Percentiles rank a stretch among this genome's conserved stretches.
Conservation (phyloP, 2,113 vertebrate species). For the Carassius auratus region DNA sequence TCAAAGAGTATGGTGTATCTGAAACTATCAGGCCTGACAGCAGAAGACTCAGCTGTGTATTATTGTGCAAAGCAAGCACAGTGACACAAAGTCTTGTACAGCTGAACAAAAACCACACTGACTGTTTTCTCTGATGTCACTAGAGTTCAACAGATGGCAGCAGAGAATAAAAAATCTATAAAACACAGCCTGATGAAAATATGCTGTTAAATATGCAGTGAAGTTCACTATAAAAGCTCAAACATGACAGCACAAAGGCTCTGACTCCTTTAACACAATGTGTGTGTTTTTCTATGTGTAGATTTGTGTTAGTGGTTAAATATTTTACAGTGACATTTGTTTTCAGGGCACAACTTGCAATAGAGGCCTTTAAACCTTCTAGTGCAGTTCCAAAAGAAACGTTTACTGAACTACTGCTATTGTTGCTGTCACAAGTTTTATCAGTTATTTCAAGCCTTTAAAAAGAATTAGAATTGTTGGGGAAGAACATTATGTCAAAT, state of each 20-base stretch:
- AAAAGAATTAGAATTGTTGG: no score
- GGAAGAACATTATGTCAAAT: neutral
- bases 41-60: slow-evolving; percentile 31
- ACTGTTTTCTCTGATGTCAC: neutral
- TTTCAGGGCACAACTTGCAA: no score
- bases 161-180: neutral
- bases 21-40: slow-evolving; percentile 53
- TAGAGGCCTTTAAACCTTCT: no score
- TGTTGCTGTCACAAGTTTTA: no score
- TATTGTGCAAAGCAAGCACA: slow-evolving; percentile 18
- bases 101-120: slow-evolving; percentile 50
- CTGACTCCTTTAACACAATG: no score
- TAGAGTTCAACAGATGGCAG: neutral
- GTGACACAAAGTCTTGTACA: neutral
- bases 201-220: neutral
- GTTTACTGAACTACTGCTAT: no score
- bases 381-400: no score
- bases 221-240: no score
- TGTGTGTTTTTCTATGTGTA: no score
- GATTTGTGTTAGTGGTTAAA: no score
- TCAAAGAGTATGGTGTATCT: slow-evolving; percentile 52
- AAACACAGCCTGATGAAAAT: neutral
- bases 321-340: neutral
- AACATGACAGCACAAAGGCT: no score
- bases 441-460: no score